Evolutionary conservation across 1,140 invertebrate species (phyloP), one percentile per base, ranked within the genome.

Genomic region (Sarcophaga bullata): DNA sequence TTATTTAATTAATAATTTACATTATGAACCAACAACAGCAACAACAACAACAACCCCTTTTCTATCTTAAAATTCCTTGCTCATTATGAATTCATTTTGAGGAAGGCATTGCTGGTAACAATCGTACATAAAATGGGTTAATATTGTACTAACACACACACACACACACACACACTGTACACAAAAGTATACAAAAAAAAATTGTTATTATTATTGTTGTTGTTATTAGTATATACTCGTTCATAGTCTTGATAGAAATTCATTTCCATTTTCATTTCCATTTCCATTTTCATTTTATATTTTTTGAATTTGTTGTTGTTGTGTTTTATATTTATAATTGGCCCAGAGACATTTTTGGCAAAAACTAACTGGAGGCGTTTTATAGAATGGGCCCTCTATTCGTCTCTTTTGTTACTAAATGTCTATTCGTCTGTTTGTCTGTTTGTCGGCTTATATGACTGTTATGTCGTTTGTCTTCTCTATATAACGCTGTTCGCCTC

Each of bases 321-420:
- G n/a, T 78, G 75, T 78, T 78, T 78, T 78, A 19, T 78, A 78
- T 78, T 78, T 78, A 78, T 78, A 78, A 78, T 78, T 78, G 50
- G 75, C 75, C 75, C 49, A 50, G 15, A 78, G 49, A 49, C 75
- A 78, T 78, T 78, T 78, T 78, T 68, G n/a, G 80, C 25, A 68
- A n/a, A 80, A 46, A 46, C 46, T 50, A 50, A n/a, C 49, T 6
- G 73, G 3, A 46, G 75, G 48, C 9, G 4, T 50, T 52, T 78
- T 50, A 15, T 78, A 78, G 75, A 78, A 78, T n/a, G 52, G 75
- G 52, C 75, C 75, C 49, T 50, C 25, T 37, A 37, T 37, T 37
- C 50, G 75, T 78, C 50, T 50, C 75, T 78, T 54, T 78, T 78
- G 48, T 78, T 48, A 19, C 75, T 50, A 48, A 75, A n/a, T 47